Percentiles rank a stretch among this genome's conserved stretches.
These are phyloP conservation scores for Sylvia atricapilla DNA, from an alignment of 2,113 vertebrate species.

Conservation along the genomic window DNA sequence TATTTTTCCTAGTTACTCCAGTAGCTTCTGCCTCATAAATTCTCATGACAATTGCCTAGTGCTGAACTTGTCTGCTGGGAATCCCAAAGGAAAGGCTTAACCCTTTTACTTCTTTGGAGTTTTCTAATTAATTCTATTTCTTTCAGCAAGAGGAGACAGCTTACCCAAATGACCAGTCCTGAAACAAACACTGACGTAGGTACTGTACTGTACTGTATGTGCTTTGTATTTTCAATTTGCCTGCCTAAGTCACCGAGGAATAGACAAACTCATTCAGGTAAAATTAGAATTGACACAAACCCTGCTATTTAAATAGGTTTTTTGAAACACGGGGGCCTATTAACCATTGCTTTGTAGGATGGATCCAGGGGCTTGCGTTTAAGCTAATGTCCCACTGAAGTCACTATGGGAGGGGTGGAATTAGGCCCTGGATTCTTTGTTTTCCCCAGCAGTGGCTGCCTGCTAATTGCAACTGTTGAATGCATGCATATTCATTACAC, in stretches of 20 bases:
- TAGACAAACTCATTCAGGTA: conserved; percentile 19
- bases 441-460: conserved; percentile 4
- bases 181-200: conserved; percentile 9
- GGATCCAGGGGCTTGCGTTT: background rate
- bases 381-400: background rate
- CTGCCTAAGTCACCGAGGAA: conserved; percentile 21
- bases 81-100: conserved; percentile 37
- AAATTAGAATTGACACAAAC: conserved; percentile 54
- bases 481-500: conserved; percentile 52
- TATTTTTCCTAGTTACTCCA: conserved; percentile 2
- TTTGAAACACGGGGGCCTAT: background rate
- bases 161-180: background rate
- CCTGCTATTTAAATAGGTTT: background rate
- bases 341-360: background rate
- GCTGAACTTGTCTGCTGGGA: background rate
- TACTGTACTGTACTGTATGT: background rate
- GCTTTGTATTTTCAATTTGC: conserved; percentile 19
- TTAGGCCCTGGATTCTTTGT: background rate
- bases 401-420: background rate
- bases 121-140: conserved; percentile 45
- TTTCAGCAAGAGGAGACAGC: background rate
- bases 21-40: background rate
- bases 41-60: conserved; percentile 33
- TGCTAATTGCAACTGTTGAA: conserved; percentile 51
- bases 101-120: conserved; percentile 41